Base-by-base conservation (phyloP, 2,797 vertebrate genomes). In the Leuciscus waleckii region DNA sequence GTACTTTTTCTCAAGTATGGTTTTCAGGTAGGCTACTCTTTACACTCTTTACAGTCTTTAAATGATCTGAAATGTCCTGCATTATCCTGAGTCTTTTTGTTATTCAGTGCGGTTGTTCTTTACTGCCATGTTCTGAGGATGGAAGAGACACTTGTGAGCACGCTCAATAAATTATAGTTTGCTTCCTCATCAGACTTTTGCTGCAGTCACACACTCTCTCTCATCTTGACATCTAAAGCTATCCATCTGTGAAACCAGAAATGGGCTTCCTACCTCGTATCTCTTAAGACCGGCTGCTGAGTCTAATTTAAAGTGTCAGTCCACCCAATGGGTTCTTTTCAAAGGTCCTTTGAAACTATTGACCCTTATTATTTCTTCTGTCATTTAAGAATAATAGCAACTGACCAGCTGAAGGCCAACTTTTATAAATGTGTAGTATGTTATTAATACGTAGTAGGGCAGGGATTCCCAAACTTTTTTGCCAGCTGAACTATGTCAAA, bases 191-290 rank as follows among this genome's bases (percentile, higher is more conserved):
- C 74, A 54, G n/a, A 78, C 61, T 39, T 49, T 58, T 67, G 79
- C 32, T 77, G 71, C 73, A 54, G 61, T 77, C 49, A 68, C 61
- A 26, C 51, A 14, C 49, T 39, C 67, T 58, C 68, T 41, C 51
- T 82, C 49, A 82, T 73, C 68, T 58, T 69, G 79, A 81, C 46
- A 81, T 81, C 79, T 39, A 70, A 81, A 81, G 23, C 35, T 26
- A 81, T 71, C 49, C 79, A 81, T 81, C 79, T 58, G 79, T 19
- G 16, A 82, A 73, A 61, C 49, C 58, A 58, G 37, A 43, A 82
- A 73, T 16, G 5, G 51, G 51, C 17, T 82, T 82, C 46, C 21
- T 73, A 61, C 51, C 16, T 61, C 1, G 1, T 71, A 43, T 73
- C 68, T 41, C n/a, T 58, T 82, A 54, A 71, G n/a, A 7, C 37